A percentile compares a stretch with the other conserved stretches of the same genome.
phyloP scores from a whole-genome alignment of 2,797 vertebrate genomes.

The Loriculus beryllinus region DNA sequence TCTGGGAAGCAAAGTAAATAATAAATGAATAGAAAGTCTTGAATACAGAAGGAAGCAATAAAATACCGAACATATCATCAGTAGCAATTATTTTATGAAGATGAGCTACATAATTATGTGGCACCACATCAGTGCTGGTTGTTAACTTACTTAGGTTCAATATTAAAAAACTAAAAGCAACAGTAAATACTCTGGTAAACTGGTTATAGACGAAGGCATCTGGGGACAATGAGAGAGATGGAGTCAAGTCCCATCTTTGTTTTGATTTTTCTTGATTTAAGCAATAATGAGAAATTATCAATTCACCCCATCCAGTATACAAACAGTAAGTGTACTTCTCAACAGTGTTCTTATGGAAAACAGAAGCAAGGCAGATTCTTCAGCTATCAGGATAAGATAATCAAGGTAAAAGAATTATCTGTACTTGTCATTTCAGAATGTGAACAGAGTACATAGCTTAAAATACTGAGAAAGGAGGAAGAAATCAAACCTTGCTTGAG shows the following conservation, averaged over 20 bases:
- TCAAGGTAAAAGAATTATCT: neutral
- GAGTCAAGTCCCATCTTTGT: accelerated
- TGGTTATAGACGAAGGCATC: neutral
- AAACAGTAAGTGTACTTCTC: neutral
- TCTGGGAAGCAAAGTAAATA: neutral
- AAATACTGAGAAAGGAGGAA: neutral
- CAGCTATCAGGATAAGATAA: neutral
- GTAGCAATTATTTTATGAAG: neutral
- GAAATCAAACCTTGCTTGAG: neutral
- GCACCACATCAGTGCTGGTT: neutral
- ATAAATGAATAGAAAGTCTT: neutral
- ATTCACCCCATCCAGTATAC: neutral
- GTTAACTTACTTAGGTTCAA: neutral
- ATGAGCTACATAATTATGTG: neutral
- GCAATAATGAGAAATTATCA: neutral
- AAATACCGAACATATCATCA: neutral
- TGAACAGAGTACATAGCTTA: neutral
- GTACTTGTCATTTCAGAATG: neutral
- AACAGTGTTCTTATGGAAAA: neutral
- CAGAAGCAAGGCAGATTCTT: neutral
- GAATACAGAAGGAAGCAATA: neutral
- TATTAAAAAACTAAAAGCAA: neutral
- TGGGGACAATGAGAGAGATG: neutral
- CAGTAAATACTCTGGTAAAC: neutral
- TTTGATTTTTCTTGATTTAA: neutral